A percentile compares a stretch with the other conserved stretches of the same genome.
These are phyloP conservation scores for Haliclystus octoradiatus DNA, from an alignment of 30 jellyfish, hydroid and myxozoan genomes.

Conservation along the genomic window DNA sequence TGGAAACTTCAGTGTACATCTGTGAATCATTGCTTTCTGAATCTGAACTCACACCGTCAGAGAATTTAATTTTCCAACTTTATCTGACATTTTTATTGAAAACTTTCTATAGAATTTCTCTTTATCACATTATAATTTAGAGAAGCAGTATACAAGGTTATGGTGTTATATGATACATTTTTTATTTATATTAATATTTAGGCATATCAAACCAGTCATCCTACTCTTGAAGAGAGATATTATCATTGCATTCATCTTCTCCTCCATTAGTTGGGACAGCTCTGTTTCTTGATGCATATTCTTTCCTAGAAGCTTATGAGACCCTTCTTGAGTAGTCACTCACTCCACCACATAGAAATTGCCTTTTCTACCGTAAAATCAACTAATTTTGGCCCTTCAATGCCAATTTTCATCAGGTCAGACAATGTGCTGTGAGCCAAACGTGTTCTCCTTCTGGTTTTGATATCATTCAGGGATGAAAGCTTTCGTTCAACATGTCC, in stretches of 20 bases:
- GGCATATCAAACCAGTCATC: background rate
- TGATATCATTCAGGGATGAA: background rate
- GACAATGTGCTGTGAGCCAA: background rate
- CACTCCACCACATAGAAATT: background rate
- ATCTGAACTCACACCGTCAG: no score
- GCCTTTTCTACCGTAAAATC: background rate
- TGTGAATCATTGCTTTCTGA: no score
- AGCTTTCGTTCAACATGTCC: background rate
- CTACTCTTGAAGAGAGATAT: background rate
- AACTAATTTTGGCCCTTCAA: background rate
- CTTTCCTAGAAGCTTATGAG: background rate
- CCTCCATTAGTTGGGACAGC: background rate
- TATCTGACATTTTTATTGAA: no score
- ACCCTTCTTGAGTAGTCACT: background rate
- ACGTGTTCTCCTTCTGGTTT: background rate
- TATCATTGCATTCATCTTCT: background rate
- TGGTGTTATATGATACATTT: no score
- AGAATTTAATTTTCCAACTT: no score
- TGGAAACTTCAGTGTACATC: no score
- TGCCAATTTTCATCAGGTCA: background rate
- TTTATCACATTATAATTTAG: no score
- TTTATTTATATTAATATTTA: no score
- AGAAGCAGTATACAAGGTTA: no score
- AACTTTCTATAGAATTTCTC: no score
- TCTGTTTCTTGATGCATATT: background rate